A percentile compares a stretch with the other conserved stretches of the same genome.
phyloP scores from a whole-genome alignment of 2,888 invertebrate genomes.

The Cheiracanthium punctorium region DNA sequence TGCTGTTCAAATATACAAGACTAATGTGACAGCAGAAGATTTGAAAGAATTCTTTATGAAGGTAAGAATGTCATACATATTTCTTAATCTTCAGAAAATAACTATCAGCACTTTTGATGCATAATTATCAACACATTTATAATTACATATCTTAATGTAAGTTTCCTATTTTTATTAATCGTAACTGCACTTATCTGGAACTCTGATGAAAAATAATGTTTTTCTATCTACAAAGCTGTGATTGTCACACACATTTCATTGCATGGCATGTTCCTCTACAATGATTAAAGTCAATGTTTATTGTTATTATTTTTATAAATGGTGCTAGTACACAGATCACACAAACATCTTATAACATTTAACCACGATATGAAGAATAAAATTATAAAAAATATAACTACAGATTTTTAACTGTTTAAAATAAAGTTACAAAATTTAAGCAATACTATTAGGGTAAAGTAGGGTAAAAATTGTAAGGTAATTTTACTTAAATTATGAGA shows the following conservation, averaged over 20 bases:
- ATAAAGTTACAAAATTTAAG: too few species aligned
- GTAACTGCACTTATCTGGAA: slow-evolving; percentile 67
- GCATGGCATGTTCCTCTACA: slow-evolving; percentile 35
- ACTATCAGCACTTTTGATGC: neutral
- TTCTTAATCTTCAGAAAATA: neutral
- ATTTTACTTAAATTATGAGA: too few species aligned
- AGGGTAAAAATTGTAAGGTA: too few species aligned
- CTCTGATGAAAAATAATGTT: slow-evolving; percentile 61
- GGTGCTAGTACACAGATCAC: slow-evolving; percentile 29
- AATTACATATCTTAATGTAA: neutral
- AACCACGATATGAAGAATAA: slow-evolving; percentile 18
- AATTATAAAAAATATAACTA: too few species aligned
- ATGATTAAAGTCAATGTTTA: slow-evolving; percentile 48
- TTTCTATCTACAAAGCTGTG: slow-evolving; percentile 66
- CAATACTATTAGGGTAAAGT: too few species aligned
- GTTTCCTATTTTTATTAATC: slow-evolving; percentile 50
- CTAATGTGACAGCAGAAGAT: neutral
- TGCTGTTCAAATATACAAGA: neutral
- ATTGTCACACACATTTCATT: slow-evolving; percentile 67
- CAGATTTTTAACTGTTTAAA: too few species aligned
- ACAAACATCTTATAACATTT: slow-evolving; percentile 31
- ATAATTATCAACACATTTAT: neutral
- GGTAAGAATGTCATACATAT: neutral
- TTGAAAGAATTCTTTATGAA: neutral
- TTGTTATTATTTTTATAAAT: slow-evolving; percentile 13